Base-by-base conservation (phyloP, 2,888 invertebrate species). In the Marronus borbonicus region DNA sequence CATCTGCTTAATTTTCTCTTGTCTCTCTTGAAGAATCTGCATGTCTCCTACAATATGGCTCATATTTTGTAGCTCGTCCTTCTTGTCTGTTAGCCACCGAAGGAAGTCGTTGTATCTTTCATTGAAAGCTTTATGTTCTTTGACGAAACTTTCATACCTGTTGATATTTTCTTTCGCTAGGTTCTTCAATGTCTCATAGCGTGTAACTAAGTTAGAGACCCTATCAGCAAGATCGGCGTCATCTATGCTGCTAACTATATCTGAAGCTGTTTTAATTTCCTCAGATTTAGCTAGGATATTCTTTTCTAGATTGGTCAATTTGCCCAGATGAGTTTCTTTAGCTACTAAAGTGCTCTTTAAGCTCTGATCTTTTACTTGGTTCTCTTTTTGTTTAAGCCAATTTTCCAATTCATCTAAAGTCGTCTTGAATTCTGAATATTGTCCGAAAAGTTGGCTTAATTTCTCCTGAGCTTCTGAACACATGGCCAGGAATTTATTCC, bases 31-130 rank as follows among this genome's bases (percentile, higher is more conserved):
- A 52, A 98, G 89, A 12, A 95, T 92, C 68, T 93, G 92, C 80
- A 97, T 92, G 86, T 98, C 97, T 0, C 97, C 97, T 2, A 96
- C 95, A 79, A 96, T 93, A 88, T 96, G 95, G 83, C 95, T 94
- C 66, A 96, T 91, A 81, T 94, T 93, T 87, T 93, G 93, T 36
- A 97, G 89, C 82, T 96, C 94, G 64, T 92, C 91, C 69, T 94
- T 92, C 85, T 94, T 93, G 8, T 91, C 90, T 66, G 93, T 92
- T 8, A 98, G 90, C 94, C 95, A 96, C 70, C 92, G 92, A 78
- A 94, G 90, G 87, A 97, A 95, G 39, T 92, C 90, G 24, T 91
- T 91, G 83, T 95, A 95, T 80, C 94, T 93, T 75, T 91, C 91
- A 85, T 95, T 94, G 87, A 97, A 98, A 0, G 91, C 88, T 84